Evolutionary conservation across 2,797 vertebrate genomes (phyloP).

Genomic region (Anguilla obscura): DNA sequence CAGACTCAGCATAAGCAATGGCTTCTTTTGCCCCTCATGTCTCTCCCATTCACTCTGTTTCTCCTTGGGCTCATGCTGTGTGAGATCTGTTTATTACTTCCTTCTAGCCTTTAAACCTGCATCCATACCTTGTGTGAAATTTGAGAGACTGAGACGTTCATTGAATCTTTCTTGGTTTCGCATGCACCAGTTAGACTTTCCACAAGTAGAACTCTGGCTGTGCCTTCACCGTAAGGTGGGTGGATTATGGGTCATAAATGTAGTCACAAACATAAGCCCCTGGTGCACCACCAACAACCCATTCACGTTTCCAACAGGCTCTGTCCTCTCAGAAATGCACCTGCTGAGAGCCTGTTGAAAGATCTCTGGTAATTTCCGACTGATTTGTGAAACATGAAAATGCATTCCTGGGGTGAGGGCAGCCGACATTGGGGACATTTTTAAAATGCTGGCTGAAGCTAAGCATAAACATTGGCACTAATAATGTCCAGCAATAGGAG

Average conservation of each 20-base stretch:
- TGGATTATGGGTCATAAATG: not conserved
- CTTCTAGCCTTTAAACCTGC: not conserved
- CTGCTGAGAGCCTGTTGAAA: conserved; percentile 20
- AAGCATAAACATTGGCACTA: not conserved
- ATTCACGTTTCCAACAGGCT: conserved; percentile 30
- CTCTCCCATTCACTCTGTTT: not conserved
- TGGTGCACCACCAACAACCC: conserved; percentile 1
- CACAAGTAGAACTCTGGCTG: not conserved
- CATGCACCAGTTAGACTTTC: not conserved
- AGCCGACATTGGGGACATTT: not conserved
- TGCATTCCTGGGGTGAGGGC: conserved; percentile 6
- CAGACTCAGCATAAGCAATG: not conserved
- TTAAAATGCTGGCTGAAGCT: conserved; percentile 22
- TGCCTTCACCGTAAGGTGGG: not conserved
- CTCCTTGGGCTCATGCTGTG: not conserved
- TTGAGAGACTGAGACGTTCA: not conserved
- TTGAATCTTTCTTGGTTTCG: not conserved
- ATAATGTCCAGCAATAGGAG: too few relatives aligned
- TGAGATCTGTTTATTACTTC: conserved; percentile 7
- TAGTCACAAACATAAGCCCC: not conserved
- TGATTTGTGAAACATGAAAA: not conserved
- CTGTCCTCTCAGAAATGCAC: conserved; percentile 17
- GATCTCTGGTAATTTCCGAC: conserved; percentile 18
- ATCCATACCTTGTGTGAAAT: not conserved
- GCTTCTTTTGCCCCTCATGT: not conserved